phyloP scores from a whole-genome alignment of 2,113 vertebrate genomes.

The Anolis carolinensis region DNA sequence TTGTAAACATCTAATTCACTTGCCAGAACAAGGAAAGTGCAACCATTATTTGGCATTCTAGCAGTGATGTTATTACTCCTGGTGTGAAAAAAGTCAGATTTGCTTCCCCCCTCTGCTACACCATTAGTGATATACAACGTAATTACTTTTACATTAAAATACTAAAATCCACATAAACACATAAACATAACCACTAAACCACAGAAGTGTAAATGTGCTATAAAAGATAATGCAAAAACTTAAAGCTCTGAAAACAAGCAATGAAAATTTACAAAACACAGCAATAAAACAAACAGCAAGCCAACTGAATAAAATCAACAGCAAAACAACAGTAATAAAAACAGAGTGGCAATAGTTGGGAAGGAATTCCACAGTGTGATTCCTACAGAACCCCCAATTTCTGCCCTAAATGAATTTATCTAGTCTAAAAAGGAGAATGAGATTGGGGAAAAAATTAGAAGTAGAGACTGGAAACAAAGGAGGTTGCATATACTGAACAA shows the following conservation, averaged over 20 bases:
- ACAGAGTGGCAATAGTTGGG: too few relatives aligned
- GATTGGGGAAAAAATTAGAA: neutral
- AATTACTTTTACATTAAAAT: neutral
- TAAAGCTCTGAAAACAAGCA: neutral
- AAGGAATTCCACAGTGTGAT: neutral
- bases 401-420: neutral
- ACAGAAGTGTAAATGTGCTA: neutral
- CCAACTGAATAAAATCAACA: neutral
- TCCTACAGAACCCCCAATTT: neutral
- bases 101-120: neutral
- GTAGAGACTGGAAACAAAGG: neutral
- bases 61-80: neutral
- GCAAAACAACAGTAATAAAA: neutral
- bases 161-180: neutral
- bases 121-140: neutral
- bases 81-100: neutral
- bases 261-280: neutral
- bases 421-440: neutral
- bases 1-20: neutral
- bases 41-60: neutral
- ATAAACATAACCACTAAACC: neutral
- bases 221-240: neutral
- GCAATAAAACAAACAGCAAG: neutral
- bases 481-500: neutral
- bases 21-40: neutral